Evolutionary conservation across 1,140 invertebrate genomes (phyloP).

Genomic region (Aphidius gifuensis): DNA sequence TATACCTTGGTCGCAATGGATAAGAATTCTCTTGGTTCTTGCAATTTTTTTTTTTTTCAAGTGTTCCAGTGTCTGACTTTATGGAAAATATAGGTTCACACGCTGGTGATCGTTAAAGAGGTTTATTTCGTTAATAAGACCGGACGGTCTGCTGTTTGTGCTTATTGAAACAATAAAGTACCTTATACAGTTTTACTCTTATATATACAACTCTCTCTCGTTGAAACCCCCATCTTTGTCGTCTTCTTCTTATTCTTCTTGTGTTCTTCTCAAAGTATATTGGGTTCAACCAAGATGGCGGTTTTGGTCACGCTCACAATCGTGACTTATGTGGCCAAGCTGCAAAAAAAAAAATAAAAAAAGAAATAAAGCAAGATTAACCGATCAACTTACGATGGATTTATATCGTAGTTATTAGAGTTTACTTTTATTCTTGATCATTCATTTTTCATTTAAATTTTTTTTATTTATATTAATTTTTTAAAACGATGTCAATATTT

Average conservation of each 20-base stretch:
- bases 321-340: slow-evolving; percentile 40
- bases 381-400: slow-evolving; percentile 45
- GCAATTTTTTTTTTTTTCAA: slow-evolving; percentile 8
- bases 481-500: too few relatives aligned
- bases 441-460: slow-evolving; percentile 1
- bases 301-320: slow-evolving; percentile 36
- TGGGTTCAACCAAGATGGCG: slow-evolving; percentile 34
- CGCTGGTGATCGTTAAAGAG: slow-evolving; percentile 49
- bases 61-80: slow-evolving; percentile 1
- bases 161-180: slow-evolving; percentile 59
- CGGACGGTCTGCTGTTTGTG: slow-evolving; percentile 41
- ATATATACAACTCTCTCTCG: background rate
- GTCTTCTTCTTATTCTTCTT: background rate
- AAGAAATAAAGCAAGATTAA: too few relatives aligned
- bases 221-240: too few relatives aligned
- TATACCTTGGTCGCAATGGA: too few relatives aligned
- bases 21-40: slow-evolving; percentile 6
- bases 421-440: slow-evolving; percentile 11
- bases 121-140: slow-evolving; percentile 58
- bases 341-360: slow-evolving; percentile 28
- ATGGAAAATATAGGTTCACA: slow-evolving; percentile 30
- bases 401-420: slow-evolving; percentile 46
- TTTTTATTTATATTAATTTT: too few relatives aligned
- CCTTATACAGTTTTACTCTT: slow-evolving; percentile 28
- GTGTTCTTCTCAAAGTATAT: background rate